Percentiles rank a stretch among this genome's conserved stretches.
phyloP scores from a whole-genome alignment of 2,113 vertebrate species.

The Rattus norvegicus region DNA sequence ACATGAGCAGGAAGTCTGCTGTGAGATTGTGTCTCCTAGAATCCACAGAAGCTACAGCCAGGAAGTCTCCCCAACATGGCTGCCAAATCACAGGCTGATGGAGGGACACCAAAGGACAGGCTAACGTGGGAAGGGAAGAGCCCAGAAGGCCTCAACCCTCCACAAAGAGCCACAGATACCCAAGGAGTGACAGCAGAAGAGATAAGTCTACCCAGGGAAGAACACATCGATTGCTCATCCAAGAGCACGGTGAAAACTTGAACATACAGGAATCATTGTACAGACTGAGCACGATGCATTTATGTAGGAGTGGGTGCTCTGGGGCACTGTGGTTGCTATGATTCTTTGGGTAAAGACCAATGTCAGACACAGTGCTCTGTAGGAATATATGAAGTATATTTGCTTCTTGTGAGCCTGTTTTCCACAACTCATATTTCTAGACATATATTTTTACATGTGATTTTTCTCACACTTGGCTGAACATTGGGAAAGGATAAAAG shows the following conservation, averaged over 20 bases:
- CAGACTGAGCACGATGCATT: background rate
- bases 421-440: no score
- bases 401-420: no score
- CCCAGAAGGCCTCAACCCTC: background rate
- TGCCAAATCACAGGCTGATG: background rate
- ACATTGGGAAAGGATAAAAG: no score
- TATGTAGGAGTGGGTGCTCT: no score
- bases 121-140: background rate
- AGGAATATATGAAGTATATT: no score
- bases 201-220: background rate
- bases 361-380: no score
- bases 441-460: no score
- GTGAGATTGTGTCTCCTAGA: background rate
- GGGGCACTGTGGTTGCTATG: no score
- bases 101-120: background rate
- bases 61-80: background rate
- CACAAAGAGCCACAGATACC: background rate
- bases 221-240: background rate
- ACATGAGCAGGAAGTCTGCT: background rate
- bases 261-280: no score
- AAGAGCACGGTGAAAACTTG: background rate
- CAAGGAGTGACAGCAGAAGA: background rate
- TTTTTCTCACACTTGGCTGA: no score
- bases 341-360: no score
- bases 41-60: background rate